Evolutionary conservation across 2,113 vertebrate species (phyloP), one percentile per base, ranked within the genome.

Genomic region (Austrofundulus limnaeus): DNA sequence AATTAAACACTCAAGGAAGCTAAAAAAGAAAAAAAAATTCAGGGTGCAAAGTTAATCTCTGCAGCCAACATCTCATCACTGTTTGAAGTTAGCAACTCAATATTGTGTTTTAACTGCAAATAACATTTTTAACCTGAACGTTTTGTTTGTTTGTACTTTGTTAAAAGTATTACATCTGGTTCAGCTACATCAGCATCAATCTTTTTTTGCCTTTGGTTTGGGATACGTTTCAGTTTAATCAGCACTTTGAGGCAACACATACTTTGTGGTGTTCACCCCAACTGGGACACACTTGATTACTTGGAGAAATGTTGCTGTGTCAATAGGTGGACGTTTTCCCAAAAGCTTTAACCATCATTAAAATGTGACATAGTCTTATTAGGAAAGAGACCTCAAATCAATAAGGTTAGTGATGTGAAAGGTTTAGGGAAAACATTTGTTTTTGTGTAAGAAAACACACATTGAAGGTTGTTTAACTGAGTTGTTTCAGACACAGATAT

Each of bases 371-470:
- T 15, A 21, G 50, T 80, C 65, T 66, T 70, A 76, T 66, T 51
- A 66, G 62, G 47, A 65, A 72, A 63, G 37, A 51, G 55, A 65
- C 2, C 39, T n/a, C 61, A 80, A 80, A 85, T 83, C 76, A 56
- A 83, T 72, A 53, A 3, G 5, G 28, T 43, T 16, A 23, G 34
- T 1, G 6, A 8, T 63, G 15, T 55, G 50, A 75, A 63, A 75
- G 24, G 42, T 34, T 72, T 34, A 34, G 31, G 31, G 31, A 34
- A 34, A 34, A 34, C 31, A 8, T 10, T 34, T 49, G 20, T 13
- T 25, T 15, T 31, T 51, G 28, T 70, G 21, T 48, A 41, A 34
- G 46, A 31, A 64, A 75, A 73, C 41, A 16, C 24, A 25, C 46
- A 63, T 34, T 47, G 19, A 76, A 2, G 28, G 61, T 45, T 70